Evolutionary conservation across 2,113 vertebrate genomes (phyloP).

Genomic region (Petrocephalus microphthalmus): DNA sequence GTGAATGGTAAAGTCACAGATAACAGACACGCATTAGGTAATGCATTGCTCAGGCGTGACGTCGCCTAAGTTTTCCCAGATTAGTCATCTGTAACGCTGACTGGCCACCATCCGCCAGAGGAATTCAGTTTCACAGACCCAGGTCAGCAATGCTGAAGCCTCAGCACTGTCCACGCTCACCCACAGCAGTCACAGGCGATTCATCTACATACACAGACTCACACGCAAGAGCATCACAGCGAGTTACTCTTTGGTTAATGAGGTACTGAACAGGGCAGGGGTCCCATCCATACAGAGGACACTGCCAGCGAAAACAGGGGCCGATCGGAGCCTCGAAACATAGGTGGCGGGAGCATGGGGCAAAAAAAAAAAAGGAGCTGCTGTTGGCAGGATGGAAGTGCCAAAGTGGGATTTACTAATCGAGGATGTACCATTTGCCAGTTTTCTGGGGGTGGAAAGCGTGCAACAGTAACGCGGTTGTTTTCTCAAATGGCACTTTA

Average conservation of each 20-base stretch:
- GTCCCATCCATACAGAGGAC: conserved; percentile 18
- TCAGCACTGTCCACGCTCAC: background rate
- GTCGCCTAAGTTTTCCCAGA: background rate
- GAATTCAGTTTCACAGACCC: conserved; percentile 2
- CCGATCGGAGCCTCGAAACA: conserved; percentile 42
- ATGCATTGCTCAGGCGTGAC: conserved; percentile 20
- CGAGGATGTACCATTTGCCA: conserved; percentile 26
- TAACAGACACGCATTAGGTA: conserved; percentile 19
- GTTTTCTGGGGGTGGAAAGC: background rate
- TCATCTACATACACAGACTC: conserved; percentile 17
- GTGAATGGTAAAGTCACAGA: background rate
- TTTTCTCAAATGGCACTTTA: conserved; percentile 39
- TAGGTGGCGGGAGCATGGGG: conserved; percentile 20
- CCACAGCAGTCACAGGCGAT: conserved; percentile 7
- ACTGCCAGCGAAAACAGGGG: conserved; percentile 39
- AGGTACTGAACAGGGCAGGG: conserved; percentile 27
- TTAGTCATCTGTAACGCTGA: conserved; percentile 13
- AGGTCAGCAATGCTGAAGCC: conserved; percentile 3
- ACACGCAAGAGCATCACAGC: conserved; percentile 2
- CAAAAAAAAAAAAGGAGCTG: conserved; percentile 34
- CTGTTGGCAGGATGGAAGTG: conserved; percentile 27
- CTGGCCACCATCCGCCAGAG: background rate
- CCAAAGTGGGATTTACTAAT: conserved; percentile 29
- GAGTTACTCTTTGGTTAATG: conserved; percentile 32
- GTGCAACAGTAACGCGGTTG: conserved; percentile 23